Percentiles rank a stretch among this genome's conserved stretches.
Evolutionary conservation across 2,797 vertebrate species (phyloP).

Genomic region (Trichosurus vulpecula): DNA sequence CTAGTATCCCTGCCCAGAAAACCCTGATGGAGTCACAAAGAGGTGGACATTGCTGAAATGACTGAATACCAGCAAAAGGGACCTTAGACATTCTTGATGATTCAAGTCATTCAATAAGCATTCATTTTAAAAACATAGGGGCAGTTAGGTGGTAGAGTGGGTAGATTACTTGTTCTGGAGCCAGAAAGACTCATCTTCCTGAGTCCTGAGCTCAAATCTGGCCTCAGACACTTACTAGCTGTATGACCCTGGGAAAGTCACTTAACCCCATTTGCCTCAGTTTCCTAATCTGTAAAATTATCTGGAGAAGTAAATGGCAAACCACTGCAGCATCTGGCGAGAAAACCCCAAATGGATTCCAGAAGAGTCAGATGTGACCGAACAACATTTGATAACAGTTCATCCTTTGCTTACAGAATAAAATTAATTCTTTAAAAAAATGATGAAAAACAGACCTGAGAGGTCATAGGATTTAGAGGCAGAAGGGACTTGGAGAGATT

Average conservation of each 20-base stretch:
- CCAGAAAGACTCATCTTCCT: background rate
- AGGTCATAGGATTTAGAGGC: background rate
- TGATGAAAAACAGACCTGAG: background rate
- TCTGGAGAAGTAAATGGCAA: background rate
- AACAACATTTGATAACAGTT: background rate
- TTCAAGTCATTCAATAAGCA: background rate
- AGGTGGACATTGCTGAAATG: background rate
- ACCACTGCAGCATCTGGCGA: no score
- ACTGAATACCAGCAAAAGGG: background rate
- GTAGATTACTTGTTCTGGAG: background rate
- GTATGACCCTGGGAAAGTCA: background rate
- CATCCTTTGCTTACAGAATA: background rate
- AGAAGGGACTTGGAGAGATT: background rate
- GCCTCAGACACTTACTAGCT: background rate
- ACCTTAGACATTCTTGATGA: background rate
- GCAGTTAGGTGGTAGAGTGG: background rate
- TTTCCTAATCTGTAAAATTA: background rate
- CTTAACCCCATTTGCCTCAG: background rate
- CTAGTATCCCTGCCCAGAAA: background rate
- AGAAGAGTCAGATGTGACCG: background rate
- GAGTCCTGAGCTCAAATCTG: background rate
- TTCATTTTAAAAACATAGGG: background rate
- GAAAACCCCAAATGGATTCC: background rate
- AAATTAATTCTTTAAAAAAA: no score
- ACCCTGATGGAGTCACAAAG: background rate